Evolutionary conservation across 2,113 vertebrate genomes (phyloP), one percentile per base, ranked within the genome.

Genomic region (Dromiciops gliroides): DNA sequence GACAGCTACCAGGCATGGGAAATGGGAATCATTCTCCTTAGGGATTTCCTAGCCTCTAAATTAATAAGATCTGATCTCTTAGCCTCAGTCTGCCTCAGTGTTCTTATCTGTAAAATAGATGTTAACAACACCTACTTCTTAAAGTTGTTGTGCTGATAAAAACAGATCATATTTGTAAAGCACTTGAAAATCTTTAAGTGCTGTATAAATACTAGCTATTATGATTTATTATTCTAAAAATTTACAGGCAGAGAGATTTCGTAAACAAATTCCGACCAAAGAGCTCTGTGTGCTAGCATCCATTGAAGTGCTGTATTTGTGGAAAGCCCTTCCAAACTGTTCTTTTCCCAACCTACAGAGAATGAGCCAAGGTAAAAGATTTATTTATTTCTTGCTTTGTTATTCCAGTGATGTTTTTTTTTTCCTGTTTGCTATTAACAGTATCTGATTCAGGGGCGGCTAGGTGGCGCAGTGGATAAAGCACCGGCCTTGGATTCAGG

Each of bases 251-350:
- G 99, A 99, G 88, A 98, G 99, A 92, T 98, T 99, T 97, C 99
- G 99, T 97, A 99, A 99, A 94, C 98, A 99, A 90, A 98, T 98
- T 0, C 99, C 99, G 0, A 99, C 98, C 95, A 99, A 98, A 98
- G 99, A 99, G 88, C 99, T 99, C 23, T 99, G 99, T 96, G 99
- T 99, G 96, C 98, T 99, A 89, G 99, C 99, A 1, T 99, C 99
- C 75, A 99, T 99, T 2, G 99, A 99, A 98, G 99, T 99, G 50
- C 94, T 99, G 12, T 99, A 99, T 97, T 98, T 99, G 93, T 99
- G 99, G 99, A 99, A 99, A 97, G 99, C 99, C 14, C 99, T 99
- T 90, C 99, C 98, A 37, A 99, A 99, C 98, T 99, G 99, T 96
- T 99, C 99, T 89, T 98, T 99, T 31, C 99, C 99, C 0, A 99